A percentile compares a stretch with the other conserved stretches of the same genome.
Conservation (phyloP, 2,113 vertebrate genomes). For the Mirounga angustirostris region DNA sequence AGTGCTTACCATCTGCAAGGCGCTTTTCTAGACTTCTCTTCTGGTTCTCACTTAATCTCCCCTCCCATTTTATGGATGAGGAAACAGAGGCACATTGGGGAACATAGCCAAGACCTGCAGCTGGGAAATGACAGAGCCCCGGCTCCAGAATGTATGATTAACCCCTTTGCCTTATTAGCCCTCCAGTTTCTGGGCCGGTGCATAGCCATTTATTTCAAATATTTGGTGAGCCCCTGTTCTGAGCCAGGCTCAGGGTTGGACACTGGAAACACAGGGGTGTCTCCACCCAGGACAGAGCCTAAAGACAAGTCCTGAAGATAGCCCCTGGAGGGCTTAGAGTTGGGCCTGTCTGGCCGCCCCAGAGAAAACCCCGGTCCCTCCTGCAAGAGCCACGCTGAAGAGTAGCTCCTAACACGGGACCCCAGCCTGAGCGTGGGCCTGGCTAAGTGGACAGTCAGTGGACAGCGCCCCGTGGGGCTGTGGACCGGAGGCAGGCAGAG, state of each 20-base stretch:
- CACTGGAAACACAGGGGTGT: neutral
- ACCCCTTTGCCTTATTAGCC: fast-evolving
- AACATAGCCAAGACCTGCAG: neutral
- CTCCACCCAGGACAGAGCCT: neutral
- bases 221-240: neutral
- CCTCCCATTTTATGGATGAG: neutral
- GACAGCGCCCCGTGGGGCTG: neutral
- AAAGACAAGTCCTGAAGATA: neutral
- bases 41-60: neutral
- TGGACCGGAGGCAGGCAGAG: neutral
- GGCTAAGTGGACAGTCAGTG: fast-evolving
- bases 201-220: neutral
- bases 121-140: neutral
- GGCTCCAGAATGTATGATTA: no score
- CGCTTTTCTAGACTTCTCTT: neutral
- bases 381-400: neutral
- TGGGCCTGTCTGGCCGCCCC: no score
- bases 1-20: neutral
- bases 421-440: fast-evolving
- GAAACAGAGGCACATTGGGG: neutral
- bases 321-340: neutral
- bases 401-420: neutral
- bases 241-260: neutral
- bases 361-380: neutral
- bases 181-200: neutral